Conservation (phyloP, 2,113 vertebrate genomes). For the Callospermophilus lateralis region DNA sequence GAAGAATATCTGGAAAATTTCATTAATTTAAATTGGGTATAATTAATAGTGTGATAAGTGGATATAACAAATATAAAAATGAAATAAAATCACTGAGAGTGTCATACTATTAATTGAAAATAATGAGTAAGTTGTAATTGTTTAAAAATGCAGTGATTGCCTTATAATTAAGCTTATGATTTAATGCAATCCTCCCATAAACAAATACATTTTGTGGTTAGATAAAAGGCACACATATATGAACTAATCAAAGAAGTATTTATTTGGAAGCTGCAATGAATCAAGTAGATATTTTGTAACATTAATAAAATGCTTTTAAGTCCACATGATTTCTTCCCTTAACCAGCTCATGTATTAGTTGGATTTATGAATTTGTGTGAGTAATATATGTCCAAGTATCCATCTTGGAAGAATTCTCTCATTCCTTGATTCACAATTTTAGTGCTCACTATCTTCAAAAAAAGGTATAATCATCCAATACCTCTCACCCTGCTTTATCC, state of each 20-base stretch:
- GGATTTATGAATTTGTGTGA: neutral
- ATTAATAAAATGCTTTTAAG: constrained; percentile 2
- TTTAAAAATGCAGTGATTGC: constrained; percentile 20
- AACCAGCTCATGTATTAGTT: constrained; percentile 7
- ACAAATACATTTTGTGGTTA: constrained; percentile 35
- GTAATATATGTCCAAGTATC: neutral
- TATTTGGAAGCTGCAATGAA: constrained; percentile 14
- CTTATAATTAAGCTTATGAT: constrained; percentile 12
- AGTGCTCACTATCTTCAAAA: neutral
- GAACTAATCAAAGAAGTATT: constrained; percentile 38
- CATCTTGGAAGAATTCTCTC: neutral
- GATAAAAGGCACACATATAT: neutral
- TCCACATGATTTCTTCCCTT: neutral
- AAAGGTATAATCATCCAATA: neutral
- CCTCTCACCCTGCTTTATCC: neutral
- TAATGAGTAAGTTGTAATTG: constrained; percentile 23
- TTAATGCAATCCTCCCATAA: neutral
- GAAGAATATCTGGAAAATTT: neutral
- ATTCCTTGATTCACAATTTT: neutral
- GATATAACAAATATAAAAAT: constrained; percentile 49
- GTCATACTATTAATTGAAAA: constrained; percentile 61
- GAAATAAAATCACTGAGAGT: constrained; percentile 24
- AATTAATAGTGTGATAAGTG: constrained; percentile 35
- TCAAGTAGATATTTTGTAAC: constrained; percentile 29
- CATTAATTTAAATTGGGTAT: constrained; percentile 23